phyloP scores from a whole-genome alignment of 2,797 vertebrate genomes.

The Tadarida brasiliensis region DNA sequence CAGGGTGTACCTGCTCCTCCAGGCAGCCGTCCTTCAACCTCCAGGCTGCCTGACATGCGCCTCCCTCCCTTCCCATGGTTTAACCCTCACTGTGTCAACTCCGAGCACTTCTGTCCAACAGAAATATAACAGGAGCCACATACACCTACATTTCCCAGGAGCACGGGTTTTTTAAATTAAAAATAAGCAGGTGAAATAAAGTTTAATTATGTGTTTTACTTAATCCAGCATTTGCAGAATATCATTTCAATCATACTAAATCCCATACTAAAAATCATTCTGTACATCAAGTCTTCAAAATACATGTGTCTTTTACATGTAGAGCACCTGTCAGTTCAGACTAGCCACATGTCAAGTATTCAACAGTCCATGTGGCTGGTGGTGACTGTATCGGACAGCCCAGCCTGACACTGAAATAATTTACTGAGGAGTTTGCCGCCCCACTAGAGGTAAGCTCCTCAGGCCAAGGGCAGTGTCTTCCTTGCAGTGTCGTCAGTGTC shows the following conservation, averaged over 20 bases:
- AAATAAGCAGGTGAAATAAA: neutral
- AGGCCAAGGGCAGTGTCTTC: neutral
- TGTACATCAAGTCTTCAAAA: neutral
- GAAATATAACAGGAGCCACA: neutral
- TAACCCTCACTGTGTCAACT: neutral
- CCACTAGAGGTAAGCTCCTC: neutral
- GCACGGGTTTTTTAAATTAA: neutral
- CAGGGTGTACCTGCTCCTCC: neutral
- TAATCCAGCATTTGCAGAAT: neutral
- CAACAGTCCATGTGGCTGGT: neutral
- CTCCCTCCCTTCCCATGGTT: neutral
- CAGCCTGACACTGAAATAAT: neutral
- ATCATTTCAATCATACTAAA: neutral
- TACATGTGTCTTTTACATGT: neutral
- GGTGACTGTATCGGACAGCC: neutral
- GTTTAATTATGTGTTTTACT: neutral
- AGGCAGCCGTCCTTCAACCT: neutral
- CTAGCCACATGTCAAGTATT: neutral
- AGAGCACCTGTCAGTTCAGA: neutral
- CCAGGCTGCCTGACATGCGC: neutral
- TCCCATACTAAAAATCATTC: neutral
- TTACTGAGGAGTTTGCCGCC: neutral
- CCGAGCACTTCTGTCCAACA: neutral
- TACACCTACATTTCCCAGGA: neutral
- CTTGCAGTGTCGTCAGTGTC: neutral